phyloP scores from a whole-genome alignment of 2,113 vertebrate species.

The Atractosteus spatula region DNA sequence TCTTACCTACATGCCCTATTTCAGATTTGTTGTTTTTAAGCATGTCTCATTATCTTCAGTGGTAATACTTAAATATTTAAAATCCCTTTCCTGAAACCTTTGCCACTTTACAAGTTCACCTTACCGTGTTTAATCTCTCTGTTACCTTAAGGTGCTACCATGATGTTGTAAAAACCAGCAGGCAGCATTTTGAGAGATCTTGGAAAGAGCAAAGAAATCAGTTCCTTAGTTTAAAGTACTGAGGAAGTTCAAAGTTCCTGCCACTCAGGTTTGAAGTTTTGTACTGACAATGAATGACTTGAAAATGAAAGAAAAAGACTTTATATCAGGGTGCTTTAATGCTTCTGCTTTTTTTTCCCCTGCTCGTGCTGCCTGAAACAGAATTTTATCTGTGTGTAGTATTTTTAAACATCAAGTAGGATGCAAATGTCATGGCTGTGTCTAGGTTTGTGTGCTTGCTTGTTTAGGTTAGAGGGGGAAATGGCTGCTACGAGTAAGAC shows the following conservation, averaged over 20 bases:
- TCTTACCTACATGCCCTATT: background rate
- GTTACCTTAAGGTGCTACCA: constrained; percentile 62
- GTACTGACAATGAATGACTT: constrained; percentile 45
- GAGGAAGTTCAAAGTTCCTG: constrained; percentile 57
- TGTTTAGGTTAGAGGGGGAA: constrained; percentile 1
- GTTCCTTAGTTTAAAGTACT: constrained; percentile 26
- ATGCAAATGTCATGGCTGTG: constrained; percentile 18
- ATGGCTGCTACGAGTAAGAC: constrained; percentile 47
- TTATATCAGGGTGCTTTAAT: constrained; percentile 33
- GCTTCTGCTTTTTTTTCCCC: constrained; percentile 19
- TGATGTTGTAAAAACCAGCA: constrained; percentile 41
- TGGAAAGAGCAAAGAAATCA: constrained; percentile 27
- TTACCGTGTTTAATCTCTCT: constrained; percentile 63
- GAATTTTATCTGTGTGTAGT: constrained; percentile 18
- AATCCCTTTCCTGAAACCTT: constrained; percentile 56
- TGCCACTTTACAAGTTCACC: constrained; percentile 48
- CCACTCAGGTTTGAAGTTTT: constrained; percentile 30
- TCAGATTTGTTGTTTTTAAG: constrained; percentile 57
- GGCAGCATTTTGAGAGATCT: constrained; percentile 42
- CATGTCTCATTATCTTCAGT: constrained; percentile 48
- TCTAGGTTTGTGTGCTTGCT: constrained; percentile 12
- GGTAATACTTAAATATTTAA: constrained; percentile 69
- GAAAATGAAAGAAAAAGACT: constrained; percentile 31
- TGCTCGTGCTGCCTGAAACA: constrained; percentile 5
- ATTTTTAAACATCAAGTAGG: constrained; percentile 21